Percentiles rank a stretch among this genome's conserved stretches.
Evolutionary conservation across 2,113 vertebrate genomes (phyloP).

Genomic region (Apaloderma vittatum): DNA sequence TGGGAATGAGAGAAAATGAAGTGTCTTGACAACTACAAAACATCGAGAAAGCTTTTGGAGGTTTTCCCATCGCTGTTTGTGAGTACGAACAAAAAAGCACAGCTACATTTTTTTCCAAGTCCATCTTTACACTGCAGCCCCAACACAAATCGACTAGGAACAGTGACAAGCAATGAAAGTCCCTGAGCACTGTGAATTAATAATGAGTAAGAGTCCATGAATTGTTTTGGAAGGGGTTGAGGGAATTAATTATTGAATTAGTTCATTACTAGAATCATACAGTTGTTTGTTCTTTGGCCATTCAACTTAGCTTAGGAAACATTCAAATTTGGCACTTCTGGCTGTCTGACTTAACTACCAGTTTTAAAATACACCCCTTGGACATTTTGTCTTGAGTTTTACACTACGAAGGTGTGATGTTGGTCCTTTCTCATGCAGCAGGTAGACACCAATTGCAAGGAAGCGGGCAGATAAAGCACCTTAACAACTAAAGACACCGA

Average conservation of each 20-base stretch:
- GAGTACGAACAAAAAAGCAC: background rate
- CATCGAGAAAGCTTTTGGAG: slow-evolving; percentile 38
- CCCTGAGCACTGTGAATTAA: background rate
- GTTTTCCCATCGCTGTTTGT: slow-evolving; percentile 33
- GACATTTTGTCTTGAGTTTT: background rate
- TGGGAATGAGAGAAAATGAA: slow-evolving; percentile 66
- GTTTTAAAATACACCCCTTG: background rate
- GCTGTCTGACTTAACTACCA: background rate
- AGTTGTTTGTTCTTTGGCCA: slow-evolving; percentile 1
- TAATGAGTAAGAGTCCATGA: background rate
- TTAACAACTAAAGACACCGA: background rate
- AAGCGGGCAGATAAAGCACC: background rate
- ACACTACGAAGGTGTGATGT: background rate
- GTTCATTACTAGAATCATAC: background rate
- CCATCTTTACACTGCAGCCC: background rate
- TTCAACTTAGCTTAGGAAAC: background rate
- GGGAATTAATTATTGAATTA: slow-evolving; percentile 31
- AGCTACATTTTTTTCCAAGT: background rate
- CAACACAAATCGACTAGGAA: background rate
- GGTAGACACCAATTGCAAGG: background rate
- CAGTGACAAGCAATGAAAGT: slow-evolving; percentile 1
- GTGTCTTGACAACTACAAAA: slow-evolving; percentile 63
- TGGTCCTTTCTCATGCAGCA: background rate
- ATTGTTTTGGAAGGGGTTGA: slow-evolving; percentile 14
- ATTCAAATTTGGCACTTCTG: background rate